Percentiles rank a stretch among this genome's conserved stretches.
phyloP scores from a whole-genome alignment of 2,113 vertebrate species.

The Antechinus stuartii region DNA sequence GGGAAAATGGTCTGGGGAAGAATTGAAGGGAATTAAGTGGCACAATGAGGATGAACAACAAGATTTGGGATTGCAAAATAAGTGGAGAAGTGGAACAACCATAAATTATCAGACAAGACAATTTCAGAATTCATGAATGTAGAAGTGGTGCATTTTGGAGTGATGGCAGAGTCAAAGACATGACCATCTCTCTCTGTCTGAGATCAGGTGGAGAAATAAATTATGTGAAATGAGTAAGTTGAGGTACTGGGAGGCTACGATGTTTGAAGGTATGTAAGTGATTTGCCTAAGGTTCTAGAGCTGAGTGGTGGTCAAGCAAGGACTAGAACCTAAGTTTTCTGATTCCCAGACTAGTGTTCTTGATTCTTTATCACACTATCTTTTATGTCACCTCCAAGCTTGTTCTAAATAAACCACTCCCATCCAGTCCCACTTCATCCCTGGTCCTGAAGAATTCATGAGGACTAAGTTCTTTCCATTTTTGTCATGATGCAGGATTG shows the following conservation, averaged over 20 bases:
- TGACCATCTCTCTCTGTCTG: not conserved
- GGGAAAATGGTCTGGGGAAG: too few species aligned
- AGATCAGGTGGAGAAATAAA: not conserved
- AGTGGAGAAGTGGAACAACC: not conserved
- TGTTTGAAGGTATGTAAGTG: not conserved
- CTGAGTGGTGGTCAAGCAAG: not conserved
- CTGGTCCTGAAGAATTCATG: not conserved
- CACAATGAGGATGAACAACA: too few species aligned
- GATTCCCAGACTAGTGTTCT: not conserved
- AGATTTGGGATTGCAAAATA: too few species aligned
- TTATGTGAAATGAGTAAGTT: not conserved
- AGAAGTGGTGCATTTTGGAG: not conserved
- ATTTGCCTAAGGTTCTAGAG: not conserved
- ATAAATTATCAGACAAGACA: not conserved
- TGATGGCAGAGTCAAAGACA: not conserved
- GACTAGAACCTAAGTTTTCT: not conserved
- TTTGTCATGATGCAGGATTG: not conserved
- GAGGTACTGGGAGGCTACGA: not conserved
- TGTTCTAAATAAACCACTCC: not conserved
- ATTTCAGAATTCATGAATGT: not conserved
- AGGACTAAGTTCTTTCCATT: not conserved
- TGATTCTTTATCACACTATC: not conserved
- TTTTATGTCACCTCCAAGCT: not conserved
- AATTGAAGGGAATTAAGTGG: too few species aligned
- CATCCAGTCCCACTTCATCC: not conserved